phyloP scores from a whole-genome alignment of 2,797 vertebrate species.

The Galago senegalensis region DNA sequence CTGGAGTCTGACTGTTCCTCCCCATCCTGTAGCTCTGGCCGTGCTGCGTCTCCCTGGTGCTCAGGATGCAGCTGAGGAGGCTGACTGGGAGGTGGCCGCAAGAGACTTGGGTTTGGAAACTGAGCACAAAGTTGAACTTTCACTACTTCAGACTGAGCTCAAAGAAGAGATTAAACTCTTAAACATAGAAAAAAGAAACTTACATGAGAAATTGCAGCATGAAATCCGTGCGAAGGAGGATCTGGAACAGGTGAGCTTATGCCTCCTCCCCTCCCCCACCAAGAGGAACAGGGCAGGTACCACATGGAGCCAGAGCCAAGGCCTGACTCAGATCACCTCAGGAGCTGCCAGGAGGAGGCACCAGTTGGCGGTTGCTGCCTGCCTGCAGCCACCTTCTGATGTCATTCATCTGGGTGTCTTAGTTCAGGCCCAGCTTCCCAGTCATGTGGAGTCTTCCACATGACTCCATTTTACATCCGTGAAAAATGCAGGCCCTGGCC shows the following conservation, averaged over 20 bases:
- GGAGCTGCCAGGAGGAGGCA: background rate
- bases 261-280: too few species aligned
- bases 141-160: conserved; percentile 86
- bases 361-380: background rate
- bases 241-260: conserved; percentile 86
- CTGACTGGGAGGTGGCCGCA: conserved; percentile 90
- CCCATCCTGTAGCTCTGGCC: conserved; percentile 89
- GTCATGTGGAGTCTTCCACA: background rate
- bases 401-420: background rate
- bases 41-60: conserved; percentile 85
- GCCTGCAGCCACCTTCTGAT: background rate
- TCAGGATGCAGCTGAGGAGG: conserved; percentile 88
- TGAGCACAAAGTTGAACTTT: conserved; percentile 88
- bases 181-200: conserved; percentile 87
- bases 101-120: conserved; percentile 86
- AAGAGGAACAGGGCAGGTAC: background rate
- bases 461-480: accelerated
- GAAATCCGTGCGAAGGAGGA: conserved; percentile 86
- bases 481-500: background rate
- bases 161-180: conserved; percentile 88
- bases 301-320: background rate
- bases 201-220: conserved; percentile 86
- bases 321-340: background rate
- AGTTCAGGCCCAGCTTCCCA: accelerated
- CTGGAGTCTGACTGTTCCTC: background rate